Evolutionary conservation across 2,113 vertebrate genomes (phyloP).

Genomic region (Oxygymnocypris stewartii): DNA sequence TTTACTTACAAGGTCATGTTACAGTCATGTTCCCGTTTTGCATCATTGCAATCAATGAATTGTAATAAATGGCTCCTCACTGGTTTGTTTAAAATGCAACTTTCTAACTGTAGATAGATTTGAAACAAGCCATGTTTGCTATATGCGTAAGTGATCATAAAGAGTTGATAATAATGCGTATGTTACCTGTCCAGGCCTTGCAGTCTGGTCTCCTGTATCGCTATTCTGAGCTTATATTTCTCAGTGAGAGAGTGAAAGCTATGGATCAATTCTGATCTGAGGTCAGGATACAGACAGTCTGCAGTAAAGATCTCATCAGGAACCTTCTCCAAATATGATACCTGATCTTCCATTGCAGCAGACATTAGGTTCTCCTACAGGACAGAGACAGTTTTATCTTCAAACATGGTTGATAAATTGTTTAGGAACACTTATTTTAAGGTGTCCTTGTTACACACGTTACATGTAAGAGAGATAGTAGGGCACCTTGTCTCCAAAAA

Average conservation of each 20-base stretch:
- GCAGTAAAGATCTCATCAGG: slow-evolving; percentile 78
- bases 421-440: not conserved
- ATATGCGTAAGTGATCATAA: not conserved
- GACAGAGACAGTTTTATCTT: not conserved
- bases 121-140: not conserved
- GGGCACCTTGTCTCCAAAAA: too few species aligned
- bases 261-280: slow-evolving; percentile 76
- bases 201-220: slow-evolving; percentile 71
- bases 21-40: too few species aligned
- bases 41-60: too few species aligned
- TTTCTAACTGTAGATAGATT: not conserved
- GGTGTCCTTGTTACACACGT: too few species aligned
- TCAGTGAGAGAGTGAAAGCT: slow-evolving; percentile 80
- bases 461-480: too few species aligned
- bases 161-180: not conserved
- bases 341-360: slow-evolving; percentile 60
- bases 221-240: slow-evolving; percentile 74
- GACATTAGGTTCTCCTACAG: not conserved
- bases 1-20: too few species aligned
- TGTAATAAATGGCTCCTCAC: not conserved
- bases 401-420: not conserved
- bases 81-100: not conserved
- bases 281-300: slow-evolving; percentile 82
- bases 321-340: slow-evolving; percentile 60
- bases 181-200: slow-evolving; percentile 76